Evolutionary conservation across 1,140 invertebrate species (phyloP).

Genomic region (Musca domestica): DNA sequence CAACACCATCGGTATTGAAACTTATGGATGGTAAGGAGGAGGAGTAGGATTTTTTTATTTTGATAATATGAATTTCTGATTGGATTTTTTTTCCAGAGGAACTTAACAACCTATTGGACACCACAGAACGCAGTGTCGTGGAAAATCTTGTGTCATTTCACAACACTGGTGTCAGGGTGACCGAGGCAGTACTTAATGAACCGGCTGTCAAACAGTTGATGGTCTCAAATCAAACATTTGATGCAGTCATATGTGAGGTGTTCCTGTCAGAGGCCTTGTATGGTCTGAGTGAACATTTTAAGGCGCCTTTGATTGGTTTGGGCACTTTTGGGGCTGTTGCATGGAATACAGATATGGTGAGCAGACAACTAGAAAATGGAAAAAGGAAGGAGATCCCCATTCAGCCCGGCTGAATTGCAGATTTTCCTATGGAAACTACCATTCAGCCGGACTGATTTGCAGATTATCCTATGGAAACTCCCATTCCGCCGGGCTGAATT

Average conservation of each 20-base stretch:
- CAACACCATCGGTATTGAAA: conserved; percentile 6
- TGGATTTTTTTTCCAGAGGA: conserved; percentile 4
- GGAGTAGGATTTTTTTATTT: background rate
- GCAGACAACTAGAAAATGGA: too few species aligned
- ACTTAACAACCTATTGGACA: background rate
- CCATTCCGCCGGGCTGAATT: too few species aligned
- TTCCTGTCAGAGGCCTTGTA: conserved; percentile 45
- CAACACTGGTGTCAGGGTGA: conserved; percentile 32
- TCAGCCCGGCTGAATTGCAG: too few species aligned
- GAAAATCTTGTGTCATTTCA: conserved; percentile 11
- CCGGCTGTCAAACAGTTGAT: conserved; percentile 34
- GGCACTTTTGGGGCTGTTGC: conserved; percentile 39
- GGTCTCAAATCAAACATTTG: conserved; percentile 38
- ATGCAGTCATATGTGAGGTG: conserved; percentile 43
- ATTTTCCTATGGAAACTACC: too few species aligned
- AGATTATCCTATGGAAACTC: too few species aligned
- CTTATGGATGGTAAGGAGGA: conserved; percentile 31
- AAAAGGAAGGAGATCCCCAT: too few species aligned
- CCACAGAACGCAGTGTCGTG: background rate
- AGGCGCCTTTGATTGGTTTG: conserved; percentile 39
- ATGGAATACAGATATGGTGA: conserved; percentile 24
- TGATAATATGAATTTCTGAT: background rate
- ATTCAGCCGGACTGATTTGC: too few species aligned
- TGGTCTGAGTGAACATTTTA: conserved; percentile 42
- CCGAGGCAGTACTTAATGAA: conserved; percentile 30